Percentiles rank a stretch among this genome's conserved stretches.
Conservation (phyloP, 1,140 invertebrate species). For the Arion vulgaris region DNA sequence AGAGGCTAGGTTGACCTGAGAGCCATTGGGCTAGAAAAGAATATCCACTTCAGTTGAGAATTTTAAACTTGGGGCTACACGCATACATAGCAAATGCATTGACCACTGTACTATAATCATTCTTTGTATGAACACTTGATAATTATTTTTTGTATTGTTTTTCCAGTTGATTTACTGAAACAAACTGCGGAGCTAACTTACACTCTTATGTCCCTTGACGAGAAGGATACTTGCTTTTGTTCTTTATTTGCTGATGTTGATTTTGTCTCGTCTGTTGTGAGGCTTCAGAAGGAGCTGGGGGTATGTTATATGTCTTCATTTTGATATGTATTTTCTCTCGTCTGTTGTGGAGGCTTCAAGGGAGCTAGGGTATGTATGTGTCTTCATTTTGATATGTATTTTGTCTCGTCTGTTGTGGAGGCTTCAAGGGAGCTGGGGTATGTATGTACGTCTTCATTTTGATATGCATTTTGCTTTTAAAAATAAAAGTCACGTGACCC, state of each 20-base stretch:
- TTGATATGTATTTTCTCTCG: conserved; percentile 5
- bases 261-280: conserved; percentile 13
- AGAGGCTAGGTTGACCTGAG: too few relatives aligned
- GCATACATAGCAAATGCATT: too few relatives aligned
- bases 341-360: conserved; percentile 27
- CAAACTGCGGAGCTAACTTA: conserved; percentile 22
- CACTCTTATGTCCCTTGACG: conserved; percentile 20
- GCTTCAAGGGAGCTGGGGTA: conserved; percentile 32
- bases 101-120: too few relatives aligned
- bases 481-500: too few relatives aligned
- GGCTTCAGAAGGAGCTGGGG: conserved; percentile 25
- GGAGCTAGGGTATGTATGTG: conserved; percentile 20
- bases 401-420: conserved; percentile 16
- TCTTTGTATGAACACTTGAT: not conserved
- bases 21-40: too few relatives aligned
- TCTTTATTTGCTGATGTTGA: conserved; percentile 12
- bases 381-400: conserved; percentile 8
- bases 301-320: too few relatives aligned
- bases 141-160: not conserved
- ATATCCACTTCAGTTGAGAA: too few relatives aligned
- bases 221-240: conserved; percentile 1
- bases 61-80: too few relatives aligned
- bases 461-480: too few relatives aligned
- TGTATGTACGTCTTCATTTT: too few relatives aligned
- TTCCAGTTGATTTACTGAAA: conserved; percentile 14